phyloP scores from a whole-genome alignment of 2,113 vertebrate species.

The Cyphomyrus discorhynchus region DNA sequence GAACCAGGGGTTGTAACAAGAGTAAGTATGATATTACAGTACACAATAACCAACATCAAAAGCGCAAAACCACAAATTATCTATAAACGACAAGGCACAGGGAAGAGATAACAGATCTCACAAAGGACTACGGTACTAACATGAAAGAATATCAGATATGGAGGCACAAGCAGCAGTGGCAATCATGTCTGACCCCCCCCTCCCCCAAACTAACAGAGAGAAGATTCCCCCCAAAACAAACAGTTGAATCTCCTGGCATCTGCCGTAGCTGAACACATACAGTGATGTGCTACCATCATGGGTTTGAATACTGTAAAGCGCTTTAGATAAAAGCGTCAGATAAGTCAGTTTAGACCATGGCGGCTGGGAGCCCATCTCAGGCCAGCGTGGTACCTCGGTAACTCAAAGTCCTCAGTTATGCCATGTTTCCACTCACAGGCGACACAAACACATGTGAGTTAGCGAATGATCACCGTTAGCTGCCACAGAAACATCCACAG shows the following conservation, averaged over 20 bases:
- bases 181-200: conserved; percentile 5
- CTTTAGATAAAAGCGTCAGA: not conserved
- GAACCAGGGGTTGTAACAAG: conserved; percentile 19
- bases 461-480: not conserved
- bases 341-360: conserved; percentile 54
- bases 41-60: not conserved
- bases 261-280: not conserved
- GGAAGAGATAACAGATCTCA: not conserved
- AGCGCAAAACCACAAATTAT: not conserved
- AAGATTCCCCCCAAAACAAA: conserved; percentile 21
- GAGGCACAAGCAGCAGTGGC: not conserved
- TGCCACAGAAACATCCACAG: not conserved
- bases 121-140: not conserved
- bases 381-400: conserved; percentile 26
- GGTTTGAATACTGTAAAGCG: not conserved
- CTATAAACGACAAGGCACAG: not conserved
- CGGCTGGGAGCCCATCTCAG: conserved; percentile 50
- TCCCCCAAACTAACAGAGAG: not conserved
- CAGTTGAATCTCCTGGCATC: not conserved
- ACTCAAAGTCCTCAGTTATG: not conserved
- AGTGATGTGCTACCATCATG: not conserved
- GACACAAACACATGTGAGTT: not conserved
- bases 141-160: not conserved
- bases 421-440: not conserved
- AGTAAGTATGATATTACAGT: conserved; percentile 31